Conservation (phyloP, 2,113 vertebrate genomes). For the Phocoena sinus region DNA sequence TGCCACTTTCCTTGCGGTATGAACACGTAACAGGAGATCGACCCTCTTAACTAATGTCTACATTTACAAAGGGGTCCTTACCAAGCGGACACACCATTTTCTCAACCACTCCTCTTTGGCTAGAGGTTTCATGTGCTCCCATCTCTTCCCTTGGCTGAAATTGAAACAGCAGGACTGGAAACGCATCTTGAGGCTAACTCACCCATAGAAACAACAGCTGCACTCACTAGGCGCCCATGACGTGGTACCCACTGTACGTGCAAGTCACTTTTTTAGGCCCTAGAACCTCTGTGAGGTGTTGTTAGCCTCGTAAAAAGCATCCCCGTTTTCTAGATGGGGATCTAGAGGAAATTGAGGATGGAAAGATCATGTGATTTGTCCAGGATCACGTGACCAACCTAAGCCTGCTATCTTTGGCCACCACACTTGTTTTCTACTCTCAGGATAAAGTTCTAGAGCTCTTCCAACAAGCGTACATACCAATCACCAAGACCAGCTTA, state of each 20-base stretch:
- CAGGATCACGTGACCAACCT: not conserved
- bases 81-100: not conserved
- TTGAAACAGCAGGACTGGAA: not conserved
- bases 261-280: not conserved
- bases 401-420: not conserved
- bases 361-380: too few relatives aligned
- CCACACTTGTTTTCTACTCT: not conserved
- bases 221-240: fast-evolving
- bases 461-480: not conserved
- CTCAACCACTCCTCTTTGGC: not conserved
- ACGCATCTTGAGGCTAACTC: not conserved
- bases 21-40: not conserved
- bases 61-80: not conserved
- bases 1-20: not conserved
- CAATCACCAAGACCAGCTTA: not conserved
- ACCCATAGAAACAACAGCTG: not conserved
- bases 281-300: not conserved
- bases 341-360: not conserved
- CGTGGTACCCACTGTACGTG: fast-evolving
- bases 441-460: not conserved
- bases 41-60: not conserved
- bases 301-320: not conserved
- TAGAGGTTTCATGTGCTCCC: not conserved
- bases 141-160: not conserved
- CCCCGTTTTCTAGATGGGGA: not conserved